Evolutionary conservation across 2,113 vertebrate genomes (phyloP).

Genomic region (Argyrosomus japonicus): DNA sequence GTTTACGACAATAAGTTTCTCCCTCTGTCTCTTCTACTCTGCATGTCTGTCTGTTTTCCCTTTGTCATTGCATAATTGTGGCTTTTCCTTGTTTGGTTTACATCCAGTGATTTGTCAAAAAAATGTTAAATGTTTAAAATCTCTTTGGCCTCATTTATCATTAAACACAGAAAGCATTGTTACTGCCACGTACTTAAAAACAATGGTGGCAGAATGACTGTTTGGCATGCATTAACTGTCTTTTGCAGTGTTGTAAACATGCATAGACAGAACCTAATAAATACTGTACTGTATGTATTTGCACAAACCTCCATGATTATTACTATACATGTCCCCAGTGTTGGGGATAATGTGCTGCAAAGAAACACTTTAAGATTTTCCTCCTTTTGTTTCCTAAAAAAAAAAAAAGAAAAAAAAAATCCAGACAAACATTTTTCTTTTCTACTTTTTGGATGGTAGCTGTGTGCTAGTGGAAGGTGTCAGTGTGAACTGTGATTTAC

Average conservation of each 20-base stretch:
- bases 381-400: too few species aligned
- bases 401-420: too few species aligned
- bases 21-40: slow-evolving; percentile 9
- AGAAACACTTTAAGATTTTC: too few species aligned
- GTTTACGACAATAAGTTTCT: slow-evolving; percentile 6
- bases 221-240: not conserved
- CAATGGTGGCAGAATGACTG: not conserved
- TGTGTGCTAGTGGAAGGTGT: too few species aligned
- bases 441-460: too few species aligned
- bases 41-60: slow-evolving; percentile 21
- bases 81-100: slow-evolving; percentile 34
- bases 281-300: not conserved
- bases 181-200: not conserved
- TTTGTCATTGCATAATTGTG: slow-evolving; percentile 26
- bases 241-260: slow-evolving; percentile 17
- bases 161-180: not conserved
- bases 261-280: not conserved
- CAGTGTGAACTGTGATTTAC: too few species aligned
- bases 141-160: slow-evolving; percentile 20
- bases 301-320: not conserved
- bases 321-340: not conserved
- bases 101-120: slow-evolving; percentile 27
- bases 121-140: slow-evolving; percentile 31
- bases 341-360: too few species aligned
- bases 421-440: too few species aligned